A percentile compares a stretch with the other conserved stretches of the same genome.
Conservation (phyloP, 2,113 vertebrate species). For the Scopus umbretta region DNA sequence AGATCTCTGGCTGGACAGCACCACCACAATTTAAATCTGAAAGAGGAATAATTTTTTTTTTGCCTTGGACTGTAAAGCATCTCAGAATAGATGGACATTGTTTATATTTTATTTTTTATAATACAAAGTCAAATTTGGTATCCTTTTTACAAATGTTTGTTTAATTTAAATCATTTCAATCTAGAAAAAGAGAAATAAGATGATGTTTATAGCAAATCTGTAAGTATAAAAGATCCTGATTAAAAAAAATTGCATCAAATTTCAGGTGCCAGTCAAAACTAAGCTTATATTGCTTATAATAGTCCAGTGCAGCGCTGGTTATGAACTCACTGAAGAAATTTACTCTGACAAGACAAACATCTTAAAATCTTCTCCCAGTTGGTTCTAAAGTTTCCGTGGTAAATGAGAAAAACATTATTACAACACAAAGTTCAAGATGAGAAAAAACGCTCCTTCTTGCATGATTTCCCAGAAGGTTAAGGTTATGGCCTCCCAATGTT, state of each 20-base stretch:
- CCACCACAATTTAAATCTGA: background rate
- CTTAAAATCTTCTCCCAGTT: slow-evolving; percentile 35
- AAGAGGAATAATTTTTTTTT: background rate
- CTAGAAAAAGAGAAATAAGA: background rate
- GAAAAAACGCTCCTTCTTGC: background rate
- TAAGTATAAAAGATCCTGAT: background rate
- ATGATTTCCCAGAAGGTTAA: slow-evolving; percentile 50
- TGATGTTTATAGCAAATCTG: background rate
- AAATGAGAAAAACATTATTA: slow-evolving; percentile 9
- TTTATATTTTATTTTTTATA: background rate
- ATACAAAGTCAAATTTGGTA: background rate
- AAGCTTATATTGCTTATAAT: background rate
- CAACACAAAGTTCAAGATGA: background rate
- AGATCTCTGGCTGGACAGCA: background rate
- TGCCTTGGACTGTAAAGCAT: background rate
- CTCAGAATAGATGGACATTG: background rate
- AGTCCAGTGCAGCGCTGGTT: background rate
- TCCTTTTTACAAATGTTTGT: background rate
- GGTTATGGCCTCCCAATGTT: background rate
- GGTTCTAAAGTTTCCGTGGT: background rate
- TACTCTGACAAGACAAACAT: background rate
- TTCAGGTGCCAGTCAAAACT: background rate
- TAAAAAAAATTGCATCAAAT: background rate
- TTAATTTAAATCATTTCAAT: background rate
- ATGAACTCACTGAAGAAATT: slow-evolving; percentile 25